Conservation (phyloP, 35 echinoderm and acorn worm species). For the Apostichopus parvimensis region DNA sequence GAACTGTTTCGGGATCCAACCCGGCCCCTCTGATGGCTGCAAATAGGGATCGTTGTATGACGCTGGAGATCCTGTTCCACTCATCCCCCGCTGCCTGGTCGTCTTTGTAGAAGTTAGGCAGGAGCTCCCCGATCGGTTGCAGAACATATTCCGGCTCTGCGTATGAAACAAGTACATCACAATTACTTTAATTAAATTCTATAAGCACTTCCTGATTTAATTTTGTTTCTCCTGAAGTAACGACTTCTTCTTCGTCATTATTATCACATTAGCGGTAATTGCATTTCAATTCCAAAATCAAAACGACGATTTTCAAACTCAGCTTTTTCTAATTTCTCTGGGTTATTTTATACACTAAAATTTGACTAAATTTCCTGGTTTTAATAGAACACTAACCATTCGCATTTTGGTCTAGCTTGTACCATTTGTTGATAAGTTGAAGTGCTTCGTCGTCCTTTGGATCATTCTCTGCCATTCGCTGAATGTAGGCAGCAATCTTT, state of each 20-base stretch:
- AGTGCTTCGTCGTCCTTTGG: slow-evolving; percentile 56
- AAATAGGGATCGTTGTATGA: slow-evolving; percentile 64
- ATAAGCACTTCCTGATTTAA: too few species aligned
- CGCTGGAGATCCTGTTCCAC: slow-evolving; percentile 64
- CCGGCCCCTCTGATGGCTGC: slow-evolving; percentile 41
- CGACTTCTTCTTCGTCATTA: too few species aligned
- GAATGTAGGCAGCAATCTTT: slow-evolving; percentile 52
- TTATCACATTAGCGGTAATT: too few species aligned
- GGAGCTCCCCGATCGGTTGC: slow-evolving; percentile 58
- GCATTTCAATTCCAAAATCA: too few species aligned
- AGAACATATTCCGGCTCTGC: slow-evolving; percentile 63
- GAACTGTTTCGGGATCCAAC: slow-evolving; percentile 41
- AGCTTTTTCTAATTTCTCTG: too few species aligned
- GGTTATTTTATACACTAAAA: too few species aligned
- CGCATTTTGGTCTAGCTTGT: slow-evolving; percentile 65
- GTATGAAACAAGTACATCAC: not conserved
- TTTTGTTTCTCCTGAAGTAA: too few species aligned
- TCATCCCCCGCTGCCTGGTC: slow-evolving; percentile 24
- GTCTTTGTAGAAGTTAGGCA: slow-evolving; percentile 28
- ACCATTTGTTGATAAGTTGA: slow-evolving; percentile 74
- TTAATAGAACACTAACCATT: slow-evolving; percentile 43
- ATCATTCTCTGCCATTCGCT: slow-evolving; percentile 44
- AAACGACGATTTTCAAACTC: too few species aligned
- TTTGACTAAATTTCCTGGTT: not conserved
- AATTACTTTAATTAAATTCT: too few species aligned